Evolutionary conservation across 1,140 invertebrate species (phyloP).

Genomic region (Drosophila repleta): DNA sequence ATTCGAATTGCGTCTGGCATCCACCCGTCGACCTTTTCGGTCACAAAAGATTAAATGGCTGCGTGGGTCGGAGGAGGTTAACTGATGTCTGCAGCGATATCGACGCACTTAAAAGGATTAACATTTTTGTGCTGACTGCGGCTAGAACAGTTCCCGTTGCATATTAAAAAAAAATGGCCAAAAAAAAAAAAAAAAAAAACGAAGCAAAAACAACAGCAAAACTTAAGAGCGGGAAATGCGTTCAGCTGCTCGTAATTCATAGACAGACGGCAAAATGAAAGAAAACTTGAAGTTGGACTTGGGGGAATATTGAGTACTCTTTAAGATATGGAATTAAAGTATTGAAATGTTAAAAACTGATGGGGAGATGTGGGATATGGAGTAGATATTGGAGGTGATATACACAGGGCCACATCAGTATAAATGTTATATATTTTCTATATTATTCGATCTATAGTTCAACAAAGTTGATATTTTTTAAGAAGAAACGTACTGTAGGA

Average conservation of each 20-base stretch:
- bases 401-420: too few relatives aligned
- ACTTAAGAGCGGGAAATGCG: conserved; percentile 4
- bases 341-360: too few relatives aligned
- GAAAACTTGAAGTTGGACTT: neutral
- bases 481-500: too few relatives aligned
- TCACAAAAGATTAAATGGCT: conserved; percentile 72
- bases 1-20: conserved; percentile 42
- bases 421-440: too few relatives aligned
- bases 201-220: too few relatives aligned
- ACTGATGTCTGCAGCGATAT: conserved; percentile 44
- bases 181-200: neutral
- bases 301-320: too few relatives aligned
- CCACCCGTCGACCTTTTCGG: conserved; percentile 46
- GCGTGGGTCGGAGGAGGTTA: conserved; percentile 17
- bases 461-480: too few relatives aligned
- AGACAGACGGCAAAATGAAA: conserved; percentile 36
- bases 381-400: too few relatives aligned
- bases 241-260: conserved; percentile 39
- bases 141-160: conserved; percentile 36
- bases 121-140: conserved; percentile 66
- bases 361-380: too few relatives aligned
- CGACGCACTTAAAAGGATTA: conserved; percentile 78
- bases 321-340: too few relatives aligned
- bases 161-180: conserved; percentile 57
- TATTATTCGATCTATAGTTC: too few relatives aligned